Percentiles rank a stretch among this genome's conserved stretches.
Conservation (phyloP, 1,140 invertebrate genomes). For the Drosophila pseudoobscura region DNA sequence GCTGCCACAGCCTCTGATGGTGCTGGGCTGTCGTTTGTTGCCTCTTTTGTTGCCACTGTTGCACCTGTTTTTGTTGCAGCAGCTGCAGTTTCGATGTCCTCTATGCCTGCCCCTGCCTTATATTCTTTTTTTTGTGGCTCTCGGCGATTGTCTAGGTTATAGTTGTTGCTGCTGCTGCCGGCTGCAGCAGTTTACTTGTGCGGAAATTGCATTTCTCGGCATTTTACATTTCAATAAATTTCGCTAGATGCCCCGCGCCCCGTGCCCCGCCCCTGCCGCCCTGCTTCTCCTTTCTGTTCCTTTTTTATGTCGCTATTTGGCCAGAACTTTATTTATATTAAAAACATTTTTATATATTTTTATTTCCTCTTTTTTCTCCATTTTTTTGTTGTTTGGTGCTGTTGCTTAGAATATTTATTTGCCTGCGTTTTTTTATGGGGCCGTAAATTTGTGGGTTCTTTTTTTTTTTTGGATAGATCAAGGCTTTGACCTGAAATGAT, state of each 20-base stretch:
- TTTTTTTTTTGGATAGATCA: constrained; percentile 2
- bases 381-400: constrained; percentile 22
- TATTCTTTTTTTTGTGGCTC: constrained; percentile 47
- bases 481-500: neutral
- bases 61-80: constrained; percentile 25
- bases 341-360: constrained; percentile 25
- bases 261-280: no score
- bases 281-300: neutral
- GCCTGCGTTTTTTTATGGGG: constrained; percentile 43
- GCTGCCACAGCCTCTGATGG: no score
- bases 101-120: constrained; percentile 30
- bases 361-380: constrained; percentile 2
- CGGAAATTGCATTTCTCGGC: constrained; percentile 79
- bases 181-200: constrained; percentile 48
- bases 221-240: constrained; percentile 79
- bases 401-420: constrained; percentile 44
- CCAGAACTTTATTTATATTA: constrained; percentile 66
- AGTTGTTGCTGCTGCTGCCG: constrained; percentile 16
- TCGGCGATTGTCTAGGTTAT: constrained; percentile 49
- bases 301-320: constrained; percentile 55
- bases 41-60: constrained; percentile 38
- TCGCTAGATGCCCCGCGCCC: constrained; percentile 25
- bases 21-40: neutral
- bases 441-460: constrained; percentile 32
- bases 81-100: constrained; percentile 60